Percentiles rank a stretch among this genome's conserved stretches.
phyloP scores from a whole-genome alignment of 2,797 vertebrate genomes.

The Astyanax mexicanus region DNA sequence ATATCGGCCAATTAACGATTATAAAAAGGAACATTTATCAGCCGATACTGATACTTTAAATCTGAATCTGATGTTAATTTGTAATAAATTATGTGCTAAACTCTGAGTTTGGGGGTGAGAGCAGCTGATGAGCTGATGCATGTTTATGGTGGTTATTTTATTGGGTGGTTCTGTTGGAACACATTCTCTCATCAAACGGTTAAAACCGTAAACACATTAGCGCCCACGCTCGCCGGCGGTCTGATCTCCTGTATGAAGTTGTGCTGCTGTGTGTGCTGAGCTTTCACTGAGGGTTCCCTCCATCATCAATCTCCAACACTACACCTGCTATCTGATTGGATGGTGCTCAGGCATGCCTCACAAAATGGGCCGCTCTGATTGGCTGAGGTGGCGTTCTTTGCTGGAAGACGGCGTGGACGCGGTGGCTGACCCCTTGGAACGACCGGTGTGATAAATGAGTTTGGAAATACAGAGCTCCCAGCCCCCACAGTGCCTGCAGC shows the following conservation, averaged over 20 bases:
- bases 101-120: no score
- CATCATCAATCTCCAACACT: slow-evolving; percentile 74
- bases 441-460: slow-evolving; percentile 78
- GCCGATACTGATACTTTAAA: no score
- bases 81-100: no score
- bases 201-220: slow-evolving; percentile 61
- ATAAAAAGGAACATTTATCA: no score
- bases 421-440: slow-evolving; percentile 73
- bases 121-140: no score
- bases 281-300: slow-evolving; percentile 73
- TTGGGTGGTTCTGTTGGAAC: no score
- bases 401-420: slow-evolving; percentile 71
- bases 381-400: slow-evolving; percentile 75
- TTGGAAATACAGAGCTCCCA: slow-evolving; percentile 46
- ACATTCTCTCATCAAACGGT: slow-evolving; percentile 68
- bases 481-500: slow-evolving; percentile 2
- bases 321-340: slow-evolving; percentile 66
- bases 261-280: slow-evolving; percentile 74
- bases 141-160: no score
- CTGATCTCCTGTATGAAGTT: slow-evolving; percentile 58
- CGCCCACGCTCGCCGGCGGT: no score
- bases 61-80: no score
- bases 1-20: no score
- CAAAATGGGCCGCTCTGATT: slow-evolving; percentile 63
- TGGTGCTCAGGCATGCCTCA: slow-evolving; percentile 50